These are phyloP conservation scores for Epinotia nisella DNA, from an alignment of 2,888 invertebrate genomes.

Conservation along the genomic window DNA sequence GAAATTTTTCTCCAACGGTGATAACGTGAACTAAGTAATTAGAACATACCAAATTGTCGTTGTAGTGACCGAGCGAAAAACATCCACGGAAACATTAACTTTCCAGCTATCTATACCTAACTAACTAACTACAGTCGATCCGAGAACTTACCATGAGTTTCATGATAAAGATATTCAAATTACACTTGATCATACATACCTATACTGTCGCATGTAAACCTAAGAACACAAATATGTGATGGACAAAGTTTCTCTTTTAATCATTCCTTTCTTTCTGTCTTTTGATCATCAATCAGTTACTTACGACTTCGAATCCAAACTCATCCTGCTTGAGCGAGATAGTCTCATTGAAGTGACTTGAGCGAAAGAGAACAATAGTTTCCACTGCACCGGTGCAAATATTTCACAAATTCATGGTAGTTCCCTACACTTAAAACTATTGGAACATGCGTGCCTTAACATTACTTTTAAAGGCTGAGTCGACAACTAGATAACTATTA, in stretches of 20 bases:
- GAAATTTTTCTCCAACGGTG: neutral
- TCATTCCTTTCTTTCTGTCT: neutral
- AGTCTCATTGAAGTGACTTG: neutral
- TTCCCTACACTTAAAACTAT: conserved; percentile 34
- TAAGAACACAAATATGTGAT: neutral
- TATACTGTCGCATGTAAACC: conserved; percentile 9
- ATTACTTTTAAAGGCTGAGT: conserved; percentile 43
- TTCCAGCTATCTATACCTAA: conserved; percentile 39
- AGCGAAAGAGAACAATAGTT: neutral
- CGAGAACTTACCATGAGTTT: conserved; percentile 31
- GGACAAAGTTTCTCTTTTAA: neutral
- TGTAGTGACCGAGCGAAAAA: conserved; percentile 26
- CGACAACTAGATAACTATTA: conserved; percentile 42
- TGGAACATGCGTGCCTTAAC: conserved; percentile 45
- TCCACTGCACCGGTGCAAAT: neutral
- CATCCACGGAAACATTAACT: conserved; percentile 32
- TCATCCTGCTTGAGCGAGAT: neutral
- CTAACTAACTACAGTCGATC: conserved; percentile 41
- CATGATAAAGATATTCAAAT: conserved; percentile 7
- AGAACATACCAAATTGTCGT: neutral
- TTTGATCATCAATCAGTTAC: no score
- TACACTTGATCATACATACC: neutral
- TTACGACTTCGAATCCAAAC: neutral
- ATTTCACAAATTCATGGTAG: conserved; percentile 25
- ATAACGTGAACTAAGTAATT: neutral